Evolutionary conservation across 2,888 invertebrate species (phyloP), one percentile per base, ranked within the genome.

Genomic region (Kryphioiulus occultus): DNA sequence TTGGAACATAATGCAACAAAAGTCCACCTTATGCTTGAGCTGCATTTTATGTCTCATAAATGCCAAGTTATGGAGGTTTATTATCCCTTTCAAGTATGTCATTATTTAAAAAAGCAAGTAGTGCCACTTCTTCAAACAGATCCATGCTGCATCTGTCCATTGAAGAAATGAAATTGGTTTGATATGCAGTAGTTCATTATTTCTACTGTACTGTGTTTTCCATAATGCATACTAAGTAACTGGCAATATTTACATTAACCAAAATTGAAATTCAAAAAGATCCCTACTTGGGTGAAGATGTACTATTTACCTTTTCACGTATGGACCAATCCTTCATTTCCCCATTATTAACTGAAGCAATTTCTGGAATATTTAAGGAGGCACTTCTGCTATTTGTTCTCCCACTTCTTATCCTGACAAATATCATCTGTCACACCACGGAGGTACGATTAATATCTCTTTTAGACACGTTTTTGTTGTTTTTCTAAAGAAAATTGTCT

Each of bases 361-460:
- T 59, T 59, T n/a, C 17, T n/a, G 7, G n/a, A 59, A 59, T n/a
- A 3, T 3, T n/a, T 59, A n/a, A 17, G 17, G 53, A 59, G 53
- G 53, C 53, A n/a, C 53, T n/a, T 19, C 53, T n/a, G n/a, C 53
- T 12, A 42, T 47, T 59, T 19, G 19, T 59, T 59, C 53, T n/a
- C 53, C 53, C 53, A 39, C n/a, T 59, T 59, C 7, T n/a, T 59
- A 59, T 59, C 53, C n/a, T 59, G 53, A 59, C 53, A 59, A 59
- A 59, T 59, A 59, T 15, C 47, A 47, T n/a, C 53, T 59, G 53
- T n/a, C 53, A 59, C 53, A 59, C 53, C 53, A 59, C n/a, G 53
- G 53, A 59, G 53, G 53, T 59, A 59, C 53, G 53, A 59, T 59
- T 59, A 59, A 59, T 59, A 59, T 59, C 53, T 59, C n/a, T n/a